A percentile compares a stretch with the other conserved stretches of the same genome.
phyloP scores from a whole-genome alignment of 2,888 invertebrate species.

The Philopedon plagiatum region DNA sequence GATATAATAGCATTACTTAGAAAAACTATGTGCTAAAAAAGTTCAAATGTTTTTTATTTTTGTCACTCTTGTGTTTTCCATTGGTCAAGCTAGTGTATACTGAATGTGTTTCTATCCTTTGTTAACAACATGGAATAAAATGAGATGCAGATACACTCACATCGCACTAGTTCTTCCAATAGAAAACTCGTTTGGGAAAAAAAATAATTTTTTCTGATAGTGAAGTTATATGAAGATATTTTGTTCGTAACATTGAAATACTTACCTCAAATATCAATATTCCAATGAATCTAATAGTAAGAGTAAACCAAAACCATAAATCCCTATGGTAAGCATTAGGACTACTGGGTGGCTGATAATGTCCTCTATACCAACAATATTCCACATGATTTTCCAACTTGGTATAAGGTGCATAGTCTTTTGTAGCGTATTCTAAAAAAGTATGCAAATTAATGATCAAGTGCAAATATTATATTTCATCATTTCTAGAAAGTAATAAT shows the following conservation, averaged over 20 bases:
- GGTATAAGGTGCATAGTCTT: constrained; percentile 47
- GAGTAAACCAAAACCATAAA: constrained; percentile 1
- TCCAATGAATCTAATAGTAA: background rate
- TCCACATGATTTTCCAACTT: background rate
- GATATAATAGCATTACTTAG: background rate
- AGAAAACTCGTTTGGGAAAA: no score
- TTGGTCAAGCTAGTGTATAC: no score
- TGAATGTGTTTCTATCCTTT: no score
- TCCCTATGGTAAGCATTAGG: background rate
- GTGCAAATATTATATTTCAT: no score
- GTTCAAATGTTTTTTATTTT: background rate
- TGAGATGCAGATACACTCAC: no score
- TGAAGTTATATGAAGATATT: no score
- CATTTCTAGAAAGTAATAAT: no score
- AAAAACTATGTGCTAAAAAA: constrained; percentile 8
- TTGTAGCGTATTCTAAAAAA: constrained; percentile 54
- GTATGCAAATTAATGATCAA: background rate
- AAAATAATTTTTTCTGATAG: no score
- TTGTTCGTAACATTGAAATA: no score
- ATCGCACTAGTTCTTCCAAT: no score
- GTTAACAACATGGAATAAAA: no score
- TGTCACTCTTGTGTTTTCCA: no score
- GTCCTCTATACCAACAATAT: background rate
- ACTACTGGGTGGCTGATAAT: background rate
- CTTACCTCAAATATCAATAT: constrained; percentile 14